Evolutionary conservation across 2,797 vertebrate genomes (phyloP).

Genomic region (Morelia viridis): DNA sequence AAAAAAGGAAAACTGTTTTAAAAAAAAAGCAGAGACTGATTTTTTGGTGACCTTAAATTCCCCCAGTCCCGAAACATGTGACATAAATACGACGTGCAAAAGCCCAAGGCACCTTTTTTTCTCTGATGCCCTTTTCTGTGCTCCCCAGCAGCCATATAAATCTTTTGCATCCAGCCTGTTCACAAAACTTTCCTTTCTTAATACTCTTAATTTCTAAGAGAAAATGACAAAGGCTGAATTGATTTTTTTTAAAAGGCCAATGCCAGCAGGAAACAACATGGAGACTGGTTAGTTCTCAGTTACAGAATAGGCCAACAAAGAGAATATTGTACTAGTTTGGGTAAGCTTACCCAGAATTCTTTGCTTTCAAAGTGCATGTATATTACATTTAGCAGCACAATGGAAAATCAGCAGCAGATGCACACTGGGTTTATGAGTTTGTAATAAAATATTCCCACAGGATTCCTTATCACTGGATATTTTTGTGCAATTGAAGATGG

Average conservation of each 20-base stretch:
- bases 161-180: conserved; percentile 71
- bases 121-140: conserved; percentile 56
- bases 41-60: conserved; percentile 59
- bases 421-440: conserved; percentile 44
- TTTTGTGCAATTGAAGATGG: conserved; percentile 40
- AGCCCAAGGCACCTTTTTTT: conserved; percentile 52
- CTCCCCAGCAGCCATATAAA: conserved; percentile 56
- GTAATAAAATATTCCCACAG: conserved; percentile 49
- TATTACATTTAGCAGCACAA: conserved; percentile 63
- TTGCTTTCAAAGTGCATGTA: conserved; percentile 69
- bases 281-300: conserved; percentile 54
- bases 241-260: conserved; percentile 62
- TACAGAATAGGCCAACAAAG: conserved; percentile 68
- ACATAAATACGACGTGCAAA: conserved; percentile 53
- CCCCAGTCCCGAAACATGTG: conserved; percentile 38
- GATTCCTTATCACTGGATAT: conserved; percentile 25
- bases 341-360: conserved; percentile 63
- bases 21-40: conserved; percentile 21
- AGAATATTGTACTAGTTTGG: conserved; percentile 71
- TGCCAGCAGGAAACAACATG: conserved; percentile 71
- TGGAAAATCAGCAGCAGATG: conserved; percentile 54
- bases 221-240: conserved; percentile 76
- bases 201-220: conserved; percentile 68
- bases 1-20: conserved; percentile 28
- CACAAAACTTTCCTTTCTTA: conserved; percentile 66